Evolutionary conservation across 2,888 invertebrate genomes (phyloP).

Genomic region (Prostheceraeus crozeri): DNA sequence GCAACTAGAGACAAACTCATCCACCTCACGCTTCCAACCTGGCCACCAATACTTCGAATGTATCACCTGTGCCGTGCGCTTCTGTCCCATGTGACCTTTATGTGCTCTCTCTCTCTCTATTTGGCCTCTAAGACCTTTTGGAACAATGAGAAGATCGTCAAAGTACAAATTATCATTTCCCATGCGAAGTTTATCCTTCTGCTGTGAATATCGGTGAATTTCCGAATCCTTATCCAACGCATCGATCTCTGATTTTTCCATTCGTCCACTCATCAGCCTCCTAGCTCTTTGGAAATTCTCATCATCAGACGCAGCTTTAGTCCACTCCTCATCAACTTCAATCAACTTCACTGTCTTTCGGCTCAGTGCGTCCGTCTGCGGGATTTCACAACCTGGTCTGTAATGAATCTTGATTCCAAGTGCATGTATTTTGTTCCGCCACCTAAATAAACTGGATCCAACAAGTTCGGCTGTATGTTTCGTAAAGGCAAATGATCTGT

Average conservation of each 20-base stretch:
- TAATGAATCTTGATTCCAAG: background rate
- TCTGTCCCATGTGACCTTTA: background rate
- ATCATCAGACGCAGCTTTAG: background rate
- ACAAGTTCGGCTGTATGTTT: background rate
- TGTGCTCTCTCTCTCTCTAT: background rate
- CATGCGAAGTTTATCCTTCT: background rate
- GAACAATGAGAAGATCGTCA: background rate
- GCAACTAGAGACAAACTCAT: background rate
- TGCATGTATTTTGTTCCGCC: slow-evolving; percentile 8
- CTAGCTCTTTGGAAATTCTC: background rate
- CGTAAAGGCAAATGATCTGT: background rate
- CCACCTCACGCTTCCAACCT: background rate
- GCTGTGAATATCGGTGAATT: background rate
- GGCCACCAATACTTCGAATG: background rate
- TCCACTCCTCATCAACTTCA: background rate
- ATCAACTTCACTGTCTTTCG: slow-evolving; percentile 5
- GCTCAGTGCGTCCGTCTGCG: slow-evolving; percentile 17
- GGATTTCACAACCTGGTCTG: slow-evolving; percentile 2
- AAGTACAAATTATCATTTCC: background rate
- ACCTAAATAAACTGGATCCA: slow-evolving; percentile 4
- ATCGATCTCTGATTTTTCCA: background rate
- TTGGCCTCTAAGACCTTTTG: background rate
- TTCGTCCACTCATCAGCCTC: background rate
- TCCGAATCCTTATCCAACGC: no score
- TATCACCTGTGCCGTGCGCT: background rate